These are phyloP conservation scores for Apodemus sylvaticus DNA, from an alignment of 2,113 vertebrate genomes.

Conservation along the genomic window DNA sequence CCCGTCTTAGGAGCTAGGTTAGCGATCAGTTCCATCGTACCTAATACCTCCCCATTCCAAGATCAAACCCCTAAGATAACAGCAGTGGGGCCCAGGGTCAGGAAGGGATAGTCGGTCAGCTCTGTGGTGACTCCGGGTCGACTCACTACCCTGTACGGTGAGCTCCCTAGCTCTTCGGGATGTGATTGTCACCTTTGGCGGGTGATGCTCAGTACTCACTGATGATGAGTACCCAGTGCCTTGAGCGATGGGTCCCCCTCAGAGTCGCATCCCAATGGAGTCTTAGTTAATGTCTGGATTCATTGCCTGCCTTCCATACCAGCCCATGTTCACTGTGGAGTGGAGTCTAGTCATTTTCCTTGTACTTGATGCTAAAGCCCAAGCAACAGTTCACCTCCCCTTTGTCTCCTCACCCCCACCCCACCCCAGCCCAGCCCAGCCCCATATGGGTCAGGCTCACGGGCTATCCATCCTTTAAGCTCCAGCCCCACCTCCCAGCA, in stretches of 20 bases:
- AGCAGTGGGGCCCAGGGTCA: no score
- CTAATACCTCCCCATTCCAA: no score
- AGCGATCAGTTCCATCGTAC: background rate
- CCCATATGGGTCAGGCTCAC: rapidly evolving
- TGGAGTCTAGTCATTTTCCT: no score
- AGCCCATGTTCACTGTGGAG: rapidly evolving
- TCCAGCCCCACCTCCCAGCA: background rate
- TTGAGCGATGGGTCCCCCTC: background rate
- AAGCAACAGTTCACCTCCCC: background rate
- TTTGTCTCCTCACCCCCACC: background rate
- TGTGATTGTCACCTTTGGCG: background rate
- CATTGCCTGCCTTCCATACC: background rate
- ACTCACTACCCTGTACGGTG: rapidly evolving
- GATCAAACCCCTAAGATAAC: background rate
- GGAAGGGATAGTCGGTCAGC: background rate
- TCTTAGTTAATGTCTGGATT: background rate
- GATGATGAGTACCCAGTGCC: background rate
- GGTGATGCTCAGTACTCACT: background rate
- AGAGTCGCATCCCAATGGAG: background rate
- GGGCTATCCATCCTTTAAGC: background rate
- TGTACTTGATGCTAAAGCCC: background rate
- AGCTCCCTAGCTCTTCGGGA: background rate
- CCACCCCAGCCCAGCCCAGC: background rate
- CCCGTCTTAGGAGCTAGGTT: background rate
- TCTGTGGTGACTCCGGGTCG: background rate